Evolutionary conservation across 2,113 vertebrate genomes (phyloP).

Genomic region (Nothoprocta perdicaria): DNA sequence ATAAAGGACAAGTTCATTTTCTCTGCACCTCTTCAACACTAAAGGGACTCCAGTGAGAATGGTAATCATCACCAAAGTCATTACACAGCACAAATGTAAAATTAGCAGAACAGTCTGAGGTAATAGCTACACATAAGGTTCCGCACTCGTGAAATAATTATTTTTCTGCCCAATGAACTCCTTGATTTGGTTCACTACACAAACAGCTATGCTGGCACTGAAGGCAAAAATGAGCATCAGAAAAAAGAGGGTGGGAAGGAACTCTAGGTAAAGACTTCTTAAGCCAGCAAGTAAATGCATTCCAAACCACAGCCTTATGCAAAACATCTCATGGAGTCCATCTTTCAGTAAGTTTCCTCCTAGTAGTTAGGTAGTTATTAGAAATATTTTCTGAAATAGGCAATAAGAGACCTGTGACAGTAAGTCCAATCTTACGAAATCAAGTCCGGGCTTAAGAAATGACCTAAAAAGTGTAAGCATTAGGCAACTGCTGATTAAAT

Average conservation of each 20-base stretch:
- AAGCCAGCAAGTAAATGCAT: neutral
- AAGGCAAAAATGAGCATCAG: neutral
- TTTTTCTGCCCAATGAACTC: neutral
- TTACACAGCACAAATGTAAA: neutral
- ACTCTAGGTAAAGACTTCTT: neutral
- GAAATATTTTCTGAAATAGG: neutral
- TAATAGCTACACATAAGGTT: neutral
- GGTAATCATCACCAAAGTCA: neutral
- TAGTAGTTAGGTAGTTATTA: fast-evolving
- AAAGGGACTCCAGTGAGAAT: neutral
- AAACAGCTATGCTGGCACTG: neutral
- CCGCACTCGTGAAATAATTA: neutral
- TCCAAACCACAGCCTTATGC: neutral
- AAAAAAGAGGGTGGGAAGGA: neutral
- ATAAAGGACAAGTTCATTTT: neutral
- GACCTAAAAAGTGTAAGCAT: neutral
- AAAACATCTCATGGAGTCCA: neutral
- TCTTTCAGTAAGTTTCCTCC: neutral
- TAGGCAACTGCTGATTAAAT: neutral
- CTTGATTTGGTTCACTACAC: neutral
- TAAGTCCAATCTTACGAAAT: neutral
- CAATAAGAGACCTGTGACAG: neutral
- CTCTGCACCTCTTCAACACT: neutral
- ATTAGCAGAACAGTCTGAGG: neutral
- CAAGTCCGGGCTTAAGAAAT: neutral